A percentile compares a stretch with the other conserved stretches of the same genome.
These are phyloP conservation scores for Oreotragus oreotragus DNA, from an alignment of 2,113 vertebrate genomes.

Conservation along the genomic window DNA sequence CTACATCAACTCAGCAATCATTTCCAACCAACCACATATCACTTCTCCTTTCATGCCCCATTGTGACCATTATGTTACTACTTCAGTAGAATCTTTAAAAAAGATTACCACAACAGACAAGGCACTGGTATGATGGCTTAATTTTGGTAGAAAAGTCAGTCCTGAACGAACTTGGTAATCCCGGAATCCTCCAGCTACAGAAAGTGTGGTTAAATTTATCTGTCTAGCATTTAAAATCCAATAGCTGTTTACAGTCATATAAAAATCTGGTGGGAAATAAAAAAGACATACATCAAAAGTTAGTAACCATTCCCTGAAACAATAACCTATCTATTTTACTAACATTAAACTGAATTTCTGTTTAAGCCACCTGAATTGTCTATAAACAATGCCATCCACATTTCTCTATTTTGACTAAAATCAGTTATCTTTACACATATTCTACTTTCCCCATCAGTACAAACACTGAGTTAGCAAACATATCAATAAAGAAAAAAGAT, in stretches of 20 bases:
- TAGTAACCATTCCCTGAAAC: neutral
- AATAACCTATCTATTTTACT: neutral
- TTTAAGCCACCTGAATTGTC: neutral
- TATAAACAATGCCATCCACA: constrained; percentile 27
- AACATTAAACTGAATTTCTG: constrained; percentile 33
- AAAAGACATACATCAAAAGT: constrained; percentile 36
- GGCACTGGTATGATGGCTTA: constrained; percentile 88
- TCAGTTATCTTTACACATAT: neutral
- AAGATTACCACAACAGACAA: constrained; percentile 93
- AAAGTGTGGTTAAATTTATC: constrained; percentile 94
- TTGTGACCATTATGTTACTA: neutral
- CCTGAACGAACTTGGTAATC: constrained; percentile 98
- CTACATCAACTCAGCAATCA: neutral
- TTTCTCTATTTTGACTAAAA: constrained; percentile 40
- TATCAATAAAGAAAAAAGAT: neutral
- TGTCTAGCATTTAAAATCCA: constrained; percentile 88
- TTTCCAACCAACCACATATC: neutral
- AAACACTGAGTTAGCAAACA: constrained; percentile 2
- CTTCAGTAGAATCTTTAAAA: constrained; percentile 48
- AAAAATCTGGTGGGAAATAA: constrained; percentile 87
- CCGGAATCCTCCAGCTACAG: constrained; percentile 95
- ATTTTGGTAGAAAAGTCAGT: constrained; percentile 89
- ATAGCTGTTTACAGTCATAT: constrained; percentile 88
- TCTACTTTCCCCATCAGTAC: neutral
- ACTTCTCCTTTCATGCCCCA: neutral